A percentile compares a stretch with the other conserved stretches of the same genome.
phyloP scores from a whole-genome alignment of 2,797 vertebrate genomes.

The Chromobotia macracanthus region DNA sequence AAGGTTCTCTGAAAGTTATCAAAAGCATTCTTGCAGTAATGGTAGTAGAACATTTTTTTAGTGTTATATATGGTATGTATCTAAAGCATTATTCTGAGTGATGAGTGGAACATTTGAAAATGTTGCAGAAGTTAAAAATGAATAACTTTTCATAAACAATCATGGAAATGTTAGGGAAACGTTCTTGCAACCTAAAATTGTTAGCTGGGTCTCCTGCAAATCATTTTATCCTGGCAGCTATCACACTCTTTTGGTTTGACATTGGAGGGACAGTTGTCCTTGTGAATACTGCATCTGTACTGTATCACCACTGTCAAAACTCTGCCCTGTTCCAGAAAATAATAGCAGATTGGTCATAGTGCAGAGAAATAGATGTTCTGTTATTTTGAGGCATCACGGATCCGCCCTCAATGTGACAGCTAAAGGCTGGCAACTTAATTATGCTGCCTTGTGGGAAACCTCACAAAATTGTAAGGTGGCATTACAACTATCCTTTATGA shows the following conservation, averaged over 20 bases:
- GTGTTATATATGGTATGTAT: too few species aligned
- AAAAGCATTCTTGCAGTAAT: too few species aligned
- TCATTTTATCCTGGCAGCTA: constrained; percentile 10
- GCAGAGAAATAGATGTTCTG: constrained; percentile 10
- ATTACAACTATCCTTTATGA: background rate
- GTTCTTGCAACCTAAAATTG: too few species aligned
- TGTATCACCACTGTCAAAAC: constrained; percentile 23
- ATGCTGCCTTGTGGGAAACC: background rate
- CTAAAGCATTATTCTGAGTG: too few species aligned
- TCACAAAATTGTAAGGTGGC: background rate
- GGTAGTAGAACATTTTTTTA: too few species aligned
- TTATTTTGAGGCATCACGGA: background rate
- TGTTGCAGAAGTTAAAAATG: too few species aligned
- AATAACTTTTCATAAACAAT: too few species aligned
- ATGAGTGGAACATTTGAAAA: too few species aligned
- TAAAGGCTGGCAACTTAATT: background rate
- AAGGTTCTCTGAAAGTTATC: too few species aligned
- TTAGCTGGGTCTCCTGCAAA: background rate
- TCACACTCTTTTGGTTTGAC: constrained; percentile 26
- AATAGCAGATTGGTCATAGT: background rate
- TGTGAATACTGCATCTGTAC: constrained; percentile 4
- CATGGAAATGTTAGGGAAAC: too few species aligned
- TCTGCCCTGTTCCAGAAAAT: background rate
- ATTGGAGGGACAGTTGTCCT: constrained; percentile 30
- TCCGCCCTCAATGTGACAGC: background rate